Evolutionary conservation across 2,113 vertebrate genomes (phyloP).

Genomic region (Ceyx melanurus): DNA sequence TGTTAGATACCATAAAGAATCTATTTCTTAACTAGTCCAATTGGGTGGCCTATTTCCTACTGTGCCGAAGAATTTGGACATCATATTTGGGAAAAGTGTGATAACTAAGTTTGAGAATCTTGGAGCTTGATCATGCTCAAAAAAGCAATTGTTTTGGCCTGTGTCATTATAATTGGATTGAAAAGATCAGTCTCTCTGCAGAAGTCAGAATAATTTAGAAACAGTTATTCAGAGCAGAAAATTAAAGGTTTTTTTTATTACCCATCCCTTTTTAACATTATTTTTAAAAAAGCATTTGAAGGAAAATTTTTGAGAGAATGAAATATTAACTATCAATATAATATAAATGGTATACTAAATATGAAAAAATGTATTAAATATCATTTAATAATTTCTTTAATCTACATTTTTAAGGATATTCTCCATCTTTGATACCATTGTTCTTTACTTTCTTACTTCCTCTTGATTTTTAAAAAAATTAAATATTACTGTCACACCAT

Average conservation of each 20-base stretch:
- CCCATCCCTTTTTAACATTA: fast-evolving
- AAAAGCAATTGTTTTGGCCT: not conserved
- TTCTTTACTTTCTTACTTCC: not conserved
- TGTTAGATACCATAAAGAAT: not conserved
- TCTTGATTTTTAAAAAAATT: not conserved
- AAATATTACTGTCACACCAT: not conserved
- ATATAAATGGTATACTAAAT: not conserved
- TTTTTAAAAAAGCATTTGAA: not conserved
- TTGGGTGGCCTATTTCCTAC: not conserved
- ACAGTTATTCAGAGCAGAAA: not conserved
- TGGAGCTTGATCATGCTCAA: not conserved
- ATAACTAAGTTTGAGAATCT: not conserved
- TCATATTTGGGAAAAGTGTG: fast-evolving
- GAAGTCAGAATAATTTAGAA: not conserved
- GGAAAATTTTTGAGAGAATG: not conserved
- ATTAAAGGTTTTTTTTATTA: fast-evolving
- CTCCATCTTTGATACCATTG: not conserved
- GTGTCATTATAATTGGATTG: not conserved
- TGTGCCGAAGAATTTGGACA: not conserved
- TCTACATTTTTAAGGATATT: not conserved
- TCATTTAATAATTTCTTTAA: not conserved
- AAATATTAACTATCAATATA: not conserved
- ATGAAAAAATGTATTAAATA: not conserved
- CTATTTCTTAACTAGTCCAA: not conserved
- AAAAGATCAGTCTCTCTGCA: not conserved